A percentile compares a stretch with the other conserved stretches of the same genome.
Evolutionary conservation across 2,888 invertebrate genomes (phyloP).

Genomic region (Caenorhabditis sulstoni): DNA sequence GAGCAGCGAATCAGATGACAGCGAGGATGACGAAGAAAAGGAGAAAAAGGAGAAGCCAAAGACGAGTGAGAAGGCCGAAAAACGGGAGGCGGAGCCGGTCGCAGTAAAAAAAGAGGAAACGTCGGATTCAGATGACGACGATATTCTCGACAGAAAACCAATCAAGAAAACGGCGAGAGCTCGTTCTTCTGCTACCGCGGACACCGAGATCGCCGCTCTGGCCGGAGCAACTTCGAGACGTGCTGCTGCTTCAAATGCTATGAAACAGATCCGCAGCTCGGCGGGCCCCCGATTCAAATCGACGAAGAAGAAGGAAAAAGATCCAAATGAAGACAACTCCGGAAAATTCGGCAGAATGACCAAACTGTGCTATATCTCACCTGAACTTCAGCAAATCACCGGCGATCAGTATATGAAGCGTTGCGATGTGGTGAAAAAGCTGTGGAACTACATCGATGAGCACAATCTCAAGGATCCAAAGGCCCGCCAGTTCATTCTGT

Average conservation of each 20-base stretch:
- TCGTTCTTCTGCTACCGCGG: background rate
- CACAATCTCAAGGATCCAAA: conserved; percentile 74
- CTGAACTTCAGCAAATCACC: conserved; percentile 57
- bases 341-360: conserved; percentile 60
- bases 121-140: conserved; percentile 43
- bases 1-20: conserved; percentile 2
- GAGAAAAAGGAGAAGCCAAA: conserved; percentile 4
- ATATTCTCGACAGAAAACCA: conserved; percentile 22
- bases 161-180: background rate
- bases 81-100: background rate
- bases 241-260: conserved; percentile 51
- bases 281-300: conserved; percentile 10
- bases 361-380: conserved; percentile 52
- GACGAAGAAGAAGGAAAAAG: conserved; percentile 15
- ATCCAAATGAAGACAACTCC: conserved; percentile 50
- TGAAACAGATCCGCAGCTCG: conserved; percentile 37
- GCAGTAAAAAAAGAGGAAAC: conserved; percentile 2
- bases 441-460: conserved; percentile 75
- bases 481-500: conserved; percentile 60
- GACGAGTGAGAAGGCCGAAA: background rate
- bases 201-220: background rate
- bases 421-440: conserved; percentile 70
- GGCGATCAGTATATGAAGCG: conserved; percentile 59
- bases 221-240: conserved; percentile 36
- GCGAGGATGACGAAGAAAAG: conserved; percentile 1